These are phyloP conservation scores for Hydropsyche betteni DNA, from an alignment of 2,888 invertebrate genomes.

Conservation along the genomic window DNA sequence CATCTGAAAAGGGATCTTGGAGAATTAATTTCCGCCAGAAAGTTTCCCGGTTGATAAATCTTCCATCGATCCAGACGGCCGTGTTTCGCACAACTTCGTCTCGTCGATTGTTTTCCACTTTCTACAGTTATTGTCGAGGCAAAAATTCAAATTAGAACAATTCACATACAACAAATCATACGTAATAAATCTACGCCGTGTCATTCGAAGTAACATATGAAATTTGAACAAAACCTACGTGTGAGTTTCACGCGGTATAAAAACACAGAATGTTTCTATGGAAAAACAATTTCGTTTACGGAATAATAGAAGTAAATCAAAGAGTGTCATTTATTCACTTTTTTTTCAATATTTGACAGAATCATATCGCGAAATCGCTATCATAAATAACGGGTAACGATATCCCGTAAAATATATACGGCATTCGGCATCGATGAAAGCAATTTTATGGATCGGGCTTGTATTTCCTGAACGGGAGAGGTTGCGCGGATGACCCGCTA, in stretches of 20 bases:
- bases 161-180: too few species aligned
- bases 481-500: constrained; percentile 36
- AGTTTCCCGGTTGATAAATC: constrained; percentile 42
- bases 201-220: too few species aligned
- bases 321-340: too few species aligned
- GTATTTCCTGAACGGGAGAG: constrained; percentile 44
- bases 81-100: constrained; percentile 22
- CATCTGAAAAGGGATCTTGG: constrained; percentile 41
- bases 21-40: constrained; percentile 43
- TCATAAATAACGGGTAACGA: constrained; percentile 11
- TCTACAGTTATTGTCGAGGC: constrained; percentile 14
- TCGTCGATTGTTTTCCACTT: constrained; percentile 16
- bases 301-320: too few species aligned
- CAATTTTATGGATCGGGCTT: constrained; percentile 33
- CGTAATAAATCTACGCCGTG: too few species aligned
- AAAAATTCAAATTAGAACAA: too few species aligned
- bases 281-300: too few species aligned
- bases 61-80: constrained; percentile 34
- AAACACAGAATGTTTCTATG: too few species aligned
- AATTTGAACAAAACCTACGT: too few species aligned
- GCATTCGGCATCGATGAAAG: not conserved
- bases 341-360: too few species aligned
- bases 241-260: too few species aligned
- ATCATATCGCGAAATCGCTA: not conserved
- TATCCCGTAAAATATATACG: constrained; percentile 20